phyloP scores from a whole-genome alignment of 2,888 invertebrate genomes.

The Ectropis crepuscularia region DNA sequence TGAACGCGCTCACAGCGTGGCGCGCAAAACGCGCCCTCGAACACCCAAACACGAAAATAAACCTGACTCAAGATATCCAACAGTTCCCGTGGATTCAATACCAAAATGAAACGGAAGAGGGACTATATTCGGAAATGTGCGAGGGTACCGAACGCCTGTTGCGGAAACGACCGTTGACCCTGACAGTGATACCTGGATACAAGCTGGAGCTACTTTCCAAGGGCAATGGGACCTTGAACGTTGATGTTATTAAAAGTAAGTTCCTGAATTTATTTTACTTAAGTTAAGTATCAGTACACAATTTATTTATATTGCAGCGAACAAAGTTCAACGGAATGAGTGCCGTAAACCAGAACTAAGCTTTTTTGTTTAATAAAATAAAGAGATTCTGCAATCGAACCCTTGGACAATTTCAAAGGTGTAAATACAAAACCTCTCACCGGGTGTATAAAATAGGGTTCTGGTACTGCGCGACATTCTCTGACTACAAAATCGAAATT shows the following conservation, averaged over 20 bases:
- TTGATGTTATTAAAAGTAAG: slow-evolving; percentile 80
- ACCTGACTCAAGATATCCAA: slow-evolving; percentile 60
- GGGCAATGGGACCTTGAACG: slow-evolving; percentile 74
- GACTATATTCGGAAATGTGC: slow-evolving; percentile 78
- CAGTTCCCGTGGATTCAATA: slow-evolving; percentile 75
- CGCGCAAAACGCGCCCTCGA: slow-evolving; percentile 71
- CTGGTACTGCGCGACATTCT: too few species aligned
- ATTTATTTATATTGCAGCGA: too few species aligned
- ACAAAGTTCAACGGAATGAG: too few species aligned
- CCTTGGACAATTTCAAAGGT: too few species aligned
- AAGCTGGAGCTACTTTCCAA: slow-evolving; percentile 79
- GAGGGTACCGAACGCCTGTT: slow-evolving; percentile 80
- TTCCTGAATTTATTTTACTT: slow-evolving; percentile 24
- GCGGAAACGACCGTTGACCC: slow-evolving; percentile 74
- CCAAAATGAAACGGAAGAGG: slow-evolving; percentile 71
- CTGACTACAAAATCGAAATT: too few species aligned
- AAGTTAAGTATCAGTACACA: not conserved
- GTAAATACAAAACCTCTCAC: too few species aligned
- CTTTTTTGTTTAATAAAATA: too few species aligned
- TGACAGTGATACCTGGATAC: slow-evolving; percentile 81
- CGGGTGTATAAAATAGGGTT: too few species aligned
- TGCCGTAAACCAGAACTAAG: too few species aligned
- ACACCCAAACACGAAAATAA: slow-evolving; percentile 43
- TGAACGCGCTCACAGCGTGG: slow-evolving; percentile 83
- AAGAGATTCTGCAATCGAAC: too few species aligned